Base-by-base conservation (phyloP, 2,797 vertebrate species). In the Sparidentex hasta region DNA sequence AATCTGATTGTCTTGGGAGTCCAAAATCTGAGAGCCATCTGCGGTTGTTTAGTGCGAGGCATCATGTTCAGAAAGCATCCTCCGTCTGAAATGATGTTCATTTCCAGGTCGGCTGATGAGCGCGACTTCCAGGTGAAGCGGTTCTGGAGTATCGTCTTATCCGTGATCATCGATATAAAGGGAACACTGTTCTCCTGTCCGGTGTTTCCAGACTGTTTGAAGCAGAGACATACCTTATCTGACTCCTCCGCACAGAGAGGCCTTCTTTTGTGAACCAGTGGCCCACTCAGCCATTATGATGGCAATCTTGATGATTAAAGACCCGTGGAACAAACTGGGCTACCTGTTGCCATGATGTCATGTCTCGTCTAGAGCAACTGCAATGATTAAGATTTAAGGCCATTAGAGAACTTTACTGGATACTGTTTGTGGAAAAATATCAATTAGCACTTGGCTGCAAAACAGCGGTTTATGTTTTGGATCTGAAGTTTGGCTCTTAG, bases 281-380 rank as follows among this genome's bases (percentile, higher is more conserved):
- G 86, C 59, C 83, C 85, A 86, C 85, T 87, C 82, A 79, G 72
- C 87, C 88, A 90, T 91, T 92, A 92, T 88, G 90, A 93, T 89
- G 90, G 89, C 89, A 92, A 92, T 93, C 88, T 92, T 67, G 67
- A 88, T 90, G 92, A 93, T 91, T 92, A 91, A 92, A 92, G 90
- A 90, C 76, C 87, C 72, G 55, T 90, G 88, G 90, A 93, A 83
- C 83, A 81, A 89, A 90, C 86, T 78, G 80, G 84, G 86, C 88
- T 94, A 94, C 93, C 93, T 94, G 91, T 90, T 88, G 89, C 91
- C 84, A 92, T 94, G 94, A 95, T 92, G 94, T 95, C 93, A 94
- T 87, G 93, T 95, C 94, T 94, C 21, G 92, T 93, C 92, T 74
- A 74, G 77, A 83, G 86, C 75, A 77, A 85, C 78, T 61, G 84